Conservation (phyloP, 2,797 vertebrate species). For the Mycteria americana region DNA sequence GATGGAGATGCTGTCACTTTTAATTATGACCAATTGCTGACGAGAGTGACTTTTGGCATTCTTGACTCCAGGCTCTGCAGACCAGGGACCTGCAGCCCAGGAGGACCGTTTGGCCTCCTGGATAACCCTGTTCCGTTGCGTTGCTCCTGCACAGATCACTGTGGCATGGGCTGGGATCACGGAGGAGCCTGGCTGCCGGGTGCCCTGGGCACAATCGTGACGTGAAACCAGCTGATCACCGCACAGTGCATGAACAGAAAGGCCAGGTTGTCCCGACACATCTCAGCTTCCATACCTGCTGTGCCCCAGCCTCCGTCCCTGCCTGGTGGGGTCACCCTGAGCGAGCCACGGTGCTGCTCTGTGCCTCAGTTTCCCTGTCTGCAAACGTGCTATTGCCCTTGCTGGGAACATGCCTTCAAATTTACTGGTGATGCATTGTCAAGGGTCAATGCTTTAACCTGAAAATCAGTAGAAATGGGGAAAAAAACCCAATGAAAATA, state of each 20-base stretch:
- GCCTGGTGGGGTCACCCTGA: background rate
- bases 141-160: background rate
- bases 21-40: background rate
- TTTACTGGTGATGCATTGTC: background rate
- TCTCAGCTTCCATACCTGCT: background rate
- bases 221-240: background rate
- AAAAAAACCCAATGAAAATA: background rate
- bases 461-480: background rate
- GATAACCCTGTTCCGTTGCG: background rate
- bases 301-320: background rate
- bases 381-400: background rate
- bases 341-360: accelerated
- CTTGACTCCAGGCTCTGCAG: background rate
- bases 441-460: background rate
- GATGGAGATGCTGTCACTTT: background rate
- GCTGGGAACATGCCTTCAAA: background rate
- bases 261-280: accelerated
- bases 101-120: background rate
- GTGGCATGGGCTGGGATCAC: background rate
- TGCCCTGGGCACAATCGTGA: background rate
- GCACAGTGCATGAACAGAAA: background rate
- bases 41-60: background rate
- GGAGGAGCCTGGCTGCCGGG: background rate
- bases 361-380: background rate
- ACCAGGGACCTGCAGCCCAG: background rate